phyloP scores from a whole-genome alignment of 1,140 invertebrate genomes.

The Grapholita molesta region DNA sequence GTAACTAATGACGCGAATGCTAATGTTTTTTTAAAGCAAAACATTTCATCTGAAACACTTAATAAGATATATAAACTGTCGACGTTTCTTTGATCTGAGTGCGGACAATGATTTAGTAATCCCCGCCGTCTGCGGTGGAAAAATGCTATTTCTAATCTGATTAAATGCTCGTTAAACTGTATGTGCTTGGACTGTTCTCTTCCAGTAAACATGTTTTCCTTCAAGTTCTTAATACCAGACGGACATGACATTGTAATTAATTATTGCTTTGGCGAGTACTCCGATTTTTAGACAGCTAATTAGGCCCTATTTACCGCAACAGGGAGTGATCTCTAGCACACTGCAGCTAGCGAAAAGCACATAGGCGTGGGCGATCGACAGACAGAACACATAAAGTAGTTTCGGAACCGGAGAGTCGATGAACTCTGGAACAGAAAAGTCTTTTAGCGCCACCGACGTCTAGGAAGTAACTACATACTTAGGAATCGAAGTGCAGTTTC shows the following conservation, averaged over 20 bases:
- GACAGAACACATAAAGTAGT: too few relatives aligned
- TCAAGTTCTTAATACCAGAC: not conserved
- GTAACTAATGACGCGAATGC: not conserved
- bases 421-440: too few relatives aligned
- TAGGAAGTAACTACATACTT: too few relatives aligned
- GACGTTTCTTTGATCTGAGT: not conserved
- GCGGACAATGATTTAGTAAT: not conserved
- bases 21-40: too few relatives aligned
- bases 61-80: not conserved
- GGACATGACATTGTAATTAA: not conserved
- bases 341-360: too few relatives aligned
- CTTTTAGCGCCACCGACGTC: too few relatives aligned
- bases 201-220: not conserved
- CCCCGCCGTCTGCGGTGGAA: not conserved
- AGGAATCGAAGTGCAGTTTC: too few relatives aligned
- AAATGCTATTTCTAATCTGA: not conserved
- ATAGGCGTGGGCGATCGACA: too few relatives aligned
- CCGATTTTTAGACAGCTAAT: not conserved
- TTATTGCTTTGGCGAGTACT: not conserved
- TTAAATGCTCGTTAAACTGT: not conserved
- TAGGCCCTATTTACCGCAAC: too few relatives aligned
- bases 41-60: conserved; percentile 9
- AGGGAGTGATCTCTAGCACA: too few relatives aligned
- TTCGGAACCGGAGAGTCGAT: too few relatives aligned
- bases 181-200: not conserved